Percentiles rank a stretch among this genome's conserved stretches.
Evolutionary conservation across 2,797 vertebrate species (phyloP).

Genomic region (Tauraco hartlaubi): DNA sequence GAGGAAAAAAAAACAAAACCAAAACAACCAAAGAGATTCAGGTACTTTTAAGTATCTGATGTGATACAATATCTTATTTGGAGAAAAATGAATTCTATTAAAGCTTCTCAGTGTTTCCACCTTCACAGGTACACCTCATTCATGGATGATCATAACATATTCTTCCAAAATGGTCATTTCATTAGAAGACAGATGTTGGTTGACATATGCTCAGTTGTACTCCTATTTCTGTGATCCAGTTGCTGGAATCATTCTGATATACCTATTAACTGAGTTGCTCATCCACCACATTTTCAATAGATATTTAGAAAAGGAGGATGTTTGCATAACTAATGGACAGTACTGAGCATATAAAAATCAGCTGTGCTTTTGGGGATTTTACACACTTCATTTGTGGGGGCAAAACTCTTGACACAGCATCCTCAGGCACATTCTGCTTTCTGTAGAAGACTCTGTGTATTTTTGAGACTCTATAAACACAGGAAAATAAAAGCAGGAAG

Average conservation of each 20-base stretch:
- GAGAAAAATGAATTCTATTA: not conserved
- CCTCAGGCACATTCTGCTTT: not conserved
- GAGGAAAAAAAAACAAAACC: not conserved
- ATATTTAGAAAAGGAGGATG: not conserved
- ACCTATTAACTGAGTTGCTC: not conserved
- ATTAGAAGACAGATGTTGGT: not conserved
- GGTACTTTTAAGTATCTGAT: not conserved
- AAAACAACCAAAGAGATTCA: not conserved
- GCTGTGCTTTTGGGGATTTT: not conserved
- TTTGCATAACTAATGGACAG: not conserved
- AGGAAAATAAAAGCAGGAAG: not conserved
- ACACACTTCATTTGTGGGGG: not conserved
- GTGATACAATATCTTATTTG: not conserved
- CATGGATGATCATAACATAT: not conserved
- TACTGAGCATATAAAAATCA: not conserved
- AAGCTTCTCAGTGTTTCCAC: not conserved
- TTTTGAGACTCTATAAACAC: not conserved
- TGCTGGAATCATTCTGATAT: not conserved
- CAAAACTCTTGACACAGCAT: not conserved
- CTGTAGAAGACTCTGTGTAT: not conserved
- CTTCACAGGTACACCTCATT: not conserved
- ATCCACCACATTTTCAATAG: not conserved
- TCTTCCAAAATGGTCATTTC: not conserved
- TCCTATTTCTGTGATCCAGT: not conserved
- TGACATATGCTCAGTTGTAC: not conserved